phyloP scores from a whole-genome alignment of 1,140 invertebrate genomes.

The Cyclina sinensis region DNA sequence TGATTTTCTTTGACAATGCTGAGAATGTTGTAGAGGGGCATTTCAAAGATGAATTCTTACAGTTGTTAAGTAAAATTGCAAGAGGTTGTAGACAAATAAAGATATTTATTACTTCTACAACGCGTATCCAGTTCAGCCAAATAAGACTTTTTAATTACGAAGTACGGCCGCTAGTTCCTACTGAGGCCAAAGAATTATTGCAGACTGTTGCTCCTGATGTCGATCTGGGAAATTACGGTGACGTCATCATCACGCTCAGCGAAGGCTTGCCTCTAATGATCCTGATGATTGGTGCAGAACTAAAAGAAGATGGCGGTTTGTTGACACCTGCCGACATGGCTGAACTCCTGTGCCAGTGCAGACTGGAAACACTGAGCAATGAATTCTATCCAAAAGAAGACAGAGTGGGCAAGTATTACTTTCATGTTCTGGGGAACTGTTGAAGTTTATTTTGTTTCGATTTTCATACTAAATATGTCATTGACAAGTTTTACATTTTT shows the following conservation, averaged over 20 bases:
- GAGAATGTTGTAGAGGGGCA: slow-evolving; percentile 46
- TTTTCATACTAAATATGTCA: too few relatives aligned
- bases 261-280: slow-evolving; percentile 60
- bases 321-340: slow-evolving; percentile 57
- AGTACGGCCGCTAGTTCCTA: neutral
- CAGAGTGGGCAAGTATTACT: slow-evolving; percentile 44
- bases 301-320: slow-evolving; percentile 34
- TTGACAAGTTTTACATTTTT: too few relatives aligned
- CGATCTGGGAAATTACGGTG: slow-evolving; percentile 36
- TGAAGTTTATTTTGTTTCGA: too few relatives aligned
- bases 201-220: slow-evolving; percentile 29
- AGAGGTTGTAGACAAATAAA: slow-evolving; percentile 10
- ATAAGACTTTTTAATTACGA: slow-evolving; percentile 25
- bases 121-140: slow-evolving; percentile 9
- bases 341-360: slow-evolving; percentile 49
- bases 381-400: slow-evolving; percentile 65
- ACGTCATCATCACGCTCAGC: slow-evolving; percentile 36
- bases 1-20: slow-evolving; percentile 54
- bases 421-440: neutral
- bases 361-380: slow-evolving; percentile 56
- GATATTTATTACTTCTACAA: slow-evolving; percentile 60
- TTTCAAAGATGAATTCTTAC: slow-evolving; percentile 3
- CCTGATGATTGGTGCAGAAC: slow-evolving; percentile 57
- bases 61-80: neutral
- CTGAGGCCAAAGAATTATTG: slow-evolving; percentile 42